These are phyloP conservation scores for Thryonomys swinderianus DNA, from an alignment of 2,113 vertebrate genomes.

Conservation along the genomic window DNA sequence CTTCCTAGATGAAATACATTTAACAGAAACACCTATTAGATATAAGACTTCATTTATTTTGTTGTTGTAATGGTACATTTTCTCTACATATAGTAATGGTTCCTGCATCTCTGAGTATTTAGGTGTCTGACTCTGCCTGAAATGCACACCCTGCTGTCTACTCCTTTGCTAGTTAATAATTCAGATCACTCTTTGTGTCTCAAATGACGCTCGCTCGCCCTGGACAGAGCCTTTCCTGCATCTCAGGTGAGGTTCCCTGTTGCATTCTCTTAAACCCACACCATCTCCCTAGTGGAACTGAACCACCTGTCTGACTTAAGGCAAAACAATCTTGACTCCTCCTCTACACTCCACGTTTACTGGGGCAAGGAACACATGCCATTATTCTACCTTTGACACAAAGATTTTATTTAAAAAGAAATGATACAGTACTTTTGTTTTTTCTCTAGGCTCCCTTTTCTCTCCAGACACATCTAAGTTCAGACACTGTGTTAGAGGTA, in stretches of 20 bases:
- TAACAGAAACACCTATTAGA: slow-evolving; percentile 48
- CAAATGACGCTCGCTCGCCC: not conserved
- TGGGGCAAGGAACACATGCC: no score
- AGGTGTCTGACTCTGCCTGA: not conserved
- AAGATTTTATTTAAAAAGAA: not conserved
- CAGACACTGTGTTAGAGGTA: not conserved
- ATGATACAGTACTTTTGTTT: not conserved
- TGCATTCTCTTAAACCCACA: not conserved
- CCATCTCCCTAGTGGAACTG: not conserved
- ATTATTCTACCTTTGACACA: not conserved
- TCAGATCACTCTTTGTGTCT: not conserved
- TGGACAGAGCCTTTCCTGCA: not conserved
- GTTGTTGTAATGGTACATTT: not conserved
- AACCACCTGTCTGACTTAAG: not conserved
- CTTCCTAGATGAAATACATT: not conserved
- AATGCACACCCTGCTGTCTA: not conserved
- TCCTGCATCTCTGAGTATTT: not conserved
- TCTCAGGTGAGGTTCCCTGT: not conserved
- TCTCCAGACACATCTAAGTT: not conserved
- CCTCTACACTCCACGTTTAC: not conserved
- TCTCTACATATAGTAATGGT: not conserved
- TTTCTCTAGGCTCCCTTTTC: not conserved
- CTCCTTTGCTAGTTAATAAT: not conserved
- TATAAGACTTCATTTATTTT: not conserved
- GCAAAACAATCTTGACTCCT: no score